Conservation (phyloP, 1,140 invertebrate species). For the Papilio polyxenes region DNA sequence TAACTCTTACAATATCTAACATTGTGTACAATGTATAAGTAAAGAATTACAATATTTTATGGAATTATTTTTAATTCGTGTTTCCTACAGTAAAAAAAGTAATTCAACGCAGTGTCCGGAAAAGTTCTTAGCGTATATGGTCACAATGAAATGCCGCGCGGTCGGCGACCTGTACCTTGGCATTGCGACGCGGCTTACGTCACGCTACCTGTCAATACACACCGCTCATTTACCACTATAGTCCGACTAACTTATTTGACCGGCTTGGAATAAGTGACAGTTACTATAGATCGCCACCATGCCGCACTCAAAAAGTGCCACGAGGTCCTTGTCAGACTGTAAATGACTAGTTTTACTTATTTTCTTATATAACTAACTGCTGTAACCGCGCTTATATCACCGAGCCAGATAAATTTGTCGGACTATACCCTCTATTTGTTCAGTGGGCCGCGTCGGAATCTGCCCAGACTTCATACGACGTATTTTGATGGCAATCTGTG, state of each 20-base stretch:
- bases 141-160: conserved; percentile 49
- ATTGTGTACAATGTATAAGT: no score
- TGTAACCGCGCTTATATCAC: background rate
- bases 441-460: conserved; percentile 20
- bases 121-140: conserved; percentile 40
- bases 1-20: background rate
- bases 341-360: background rate
- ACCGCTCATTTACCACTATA: conserved; percentile 26
- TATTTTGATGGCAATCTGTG: background rate
- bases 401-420: background rate
- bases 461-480: conserved; percentile 5
- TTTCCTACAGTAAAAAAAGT: conserved; percentile 5
- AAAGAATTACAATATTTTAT: no score
- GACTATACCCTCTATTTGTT: conserved; percentile 20
- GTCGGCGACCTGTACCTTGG: conserved; percentile 62
- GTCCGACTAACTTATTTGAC: background rate
- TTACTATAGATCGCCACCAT: no score
- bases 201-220: conserved; percentile 56
- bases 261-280: background rate
- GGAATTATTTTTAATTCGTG: background rate
- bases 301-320: no score
- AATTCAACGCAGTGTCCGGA: conserved; percentile 40
- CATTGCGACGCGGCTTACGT: conserved; percentile 58
- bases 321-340: background rate
- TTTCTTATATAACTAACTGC: background rate